Base-by-base conservation (phyloP, 2,113 vertebrate species). In the Oreochromis spilurus region DNA sequence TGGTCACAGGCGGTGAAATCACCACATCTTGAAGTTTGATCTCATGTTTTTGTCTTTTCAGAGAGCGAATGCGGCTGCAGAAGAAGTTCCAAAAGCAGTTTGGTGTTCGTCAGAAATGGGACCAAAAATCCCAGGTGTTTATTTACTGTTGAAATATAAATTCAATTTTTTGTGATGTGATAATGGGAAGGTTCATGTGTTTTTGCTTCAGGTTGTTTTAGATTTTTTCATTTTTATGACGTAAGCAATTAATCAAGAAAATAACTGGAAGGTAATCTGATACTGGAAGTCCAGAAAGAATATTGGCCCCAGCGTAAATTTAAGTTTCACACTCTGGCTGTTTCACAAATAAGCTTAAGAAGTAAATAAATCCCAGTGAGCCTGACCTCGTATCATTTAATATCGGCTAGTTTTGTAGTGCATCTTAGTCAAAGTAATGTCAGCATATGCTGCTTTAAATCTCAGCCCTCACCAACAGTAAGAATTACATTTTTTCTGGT, bases 31-130 rank as follows among this genome's bases (percentile, higher is more conserved):
- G 1, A 43, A 21, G 5, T 17, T 62, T 52, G 12, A 62, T 6
- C 7, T 19, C 1, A 2, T 21, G 34, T 54, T 48, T 13, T 31
- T 86, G 40, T 91, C 17, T 83, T 16, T 94, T 52, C 87, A 99
- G 99, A 91, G 99, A 99, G 92, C 98, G 99, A 13, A 97, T 99
- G 94, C 97, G 98, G 2, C 95, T 99, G 62, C 99, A 99, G 91
- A 99, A 99, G 94, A 99, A 99, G 94, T 99, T 99, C 90, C 99
- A 99, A 93, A 99, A 99, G 94, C 98, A 99, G 92, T 99, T 99
- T 95, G 98, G 99, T n/a, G 98, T 99, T 34, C 97, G 98, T 85
- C 99, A 99, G 92, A 99, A 99, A 82, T 99, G 98, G 98, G 98
- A 99, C 95, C 99, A 99, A 84, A 99, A 99, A 84, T 99, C 98